Evolutionary conservation across 2,113 vertebrate species (phyloP), one percentile per base, ranked within the genome.

Genomic region (Australoheros scitulus): DNA sequence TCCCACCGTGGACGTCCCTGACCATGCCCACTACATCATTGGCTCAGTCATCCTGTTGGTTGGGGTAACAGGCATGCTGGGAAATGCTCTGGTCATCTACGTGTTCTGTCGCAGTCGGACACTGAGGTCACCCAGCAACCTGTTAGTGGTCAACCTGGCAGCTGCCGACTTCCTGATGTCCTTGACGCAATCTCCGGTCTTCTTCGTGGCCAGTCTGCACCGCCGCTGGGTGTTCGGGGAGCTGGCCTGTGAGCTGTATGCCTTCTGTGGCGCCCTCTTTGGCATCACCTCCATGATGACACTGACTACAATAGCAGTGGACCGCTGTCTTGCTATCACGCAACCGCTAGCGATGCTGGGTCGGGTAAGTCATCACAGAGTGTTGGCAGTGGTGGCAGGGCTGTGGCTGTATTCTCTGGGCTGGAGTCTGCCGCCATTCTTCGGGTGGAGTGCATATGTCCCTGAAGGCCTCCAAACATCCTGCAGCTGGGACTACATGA

Each of bases 261-360:
- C 87, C 4, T 88, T 88, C 76, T 85, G 83, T 3, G 87, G 87
- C 0, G 87, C 87, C 2, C 58, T 88, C 24, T 88, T 88, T 6
- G 80, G 87, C 77, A 89, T 89, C 72, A 14, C 77, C 9, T 83
- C 83, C 59, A 89, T 89, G 83, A 86, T 89, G 55, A 86, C 84
- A 0, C 77, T 89, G 32, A 89, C 78, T 1, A 80, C 81, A 18
- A 86, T 89, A 1, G 72, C 84, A 0, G 78, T 32, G 56, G 86
- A 84, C 63, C 74, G 82, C 38, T 88, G 79, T 20, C 29, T 88
- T 5, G 78, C 76, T 4, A 88, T 88, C 59, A 88, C 86, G 0
- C 61, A 59, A 10, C 87, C 83, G 1, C 61, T 89, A 72, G 80
- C 50, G 1, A 76, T 76, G 4, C 61, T 83, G 20, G 84, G 84